Percentiles rank a stretch among this genome's conserved stretches.
Conservation (phyloP, 2,888 invertebrate genomes). For the Cryptus viduatorius region DNA sequence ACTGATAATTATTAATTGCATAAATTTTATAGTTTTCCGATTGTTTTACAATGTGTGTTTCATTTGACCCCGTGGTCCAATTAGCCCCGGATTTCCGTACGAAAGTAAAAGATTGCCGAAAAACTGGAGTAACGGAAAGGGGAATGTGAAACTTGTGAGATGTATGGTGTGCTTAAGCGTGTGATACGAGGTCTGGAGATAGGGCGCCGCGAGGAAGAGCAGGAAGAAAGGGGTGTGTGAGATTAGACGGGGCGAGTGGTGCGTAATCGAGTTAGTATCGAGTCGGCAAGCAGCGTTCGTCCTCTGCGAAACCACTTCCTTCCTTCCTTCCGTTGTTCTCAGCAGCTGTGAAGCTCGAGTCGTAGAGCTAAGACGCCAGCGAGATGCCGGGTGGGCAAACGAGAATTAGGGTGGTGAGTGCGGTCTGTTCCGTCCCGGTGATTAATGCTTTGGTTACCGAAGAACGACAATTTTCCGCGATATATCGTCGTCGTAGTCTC, state of each 20-base stretch:
- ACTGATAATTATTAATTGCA: no score
- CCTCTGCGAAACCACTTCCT: conserved; percentile 64
- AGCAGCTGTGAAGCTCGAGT: conserved; percentile 44
- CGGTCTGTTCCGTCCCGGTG: conserved; percentile 68
- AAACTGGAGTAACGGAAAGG: neutral
- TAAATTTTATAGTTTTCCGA: no score
- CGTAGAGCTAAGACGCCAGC: conserved; percentile 58
- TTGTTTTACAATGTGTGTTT: no score
- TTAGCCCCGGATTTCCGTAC: no score
- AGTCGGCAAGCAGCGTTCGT: conserved; percentile 65
- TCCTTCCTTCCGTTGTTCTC: conserved; percentile 61
- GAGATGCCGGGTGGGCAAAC: conserved; percentile 62
- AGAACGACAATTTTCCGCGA: conserved; percentile 73
- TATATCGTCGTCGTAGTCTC: conserved; percentile 61
- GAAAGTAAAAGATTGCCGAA: neutral
- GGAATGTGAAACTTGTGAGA: neutral
- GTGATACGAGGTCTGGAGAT: conserved; percentile 45
- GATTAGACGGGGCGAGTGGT: conserved; percentile 62
- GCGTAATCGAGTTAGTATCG: conserved; percentile 71
- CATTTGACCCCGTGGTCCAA: no score
- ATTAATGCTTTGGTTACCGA: conserved; percentile 72
- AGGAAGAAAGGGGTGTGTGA: conserved; percentile 50
- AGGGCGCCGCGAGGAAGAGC: conserved; percentile 17
- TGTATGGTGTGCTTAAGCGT: conserved; percentile 11
- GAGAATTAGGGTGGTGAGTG: conserved; percentile 71